phyloP scores from a whole-genome alignment of 37 sponge, comb jelly and placozoan genomes.

The Ephydatia muelleri region DNA sequence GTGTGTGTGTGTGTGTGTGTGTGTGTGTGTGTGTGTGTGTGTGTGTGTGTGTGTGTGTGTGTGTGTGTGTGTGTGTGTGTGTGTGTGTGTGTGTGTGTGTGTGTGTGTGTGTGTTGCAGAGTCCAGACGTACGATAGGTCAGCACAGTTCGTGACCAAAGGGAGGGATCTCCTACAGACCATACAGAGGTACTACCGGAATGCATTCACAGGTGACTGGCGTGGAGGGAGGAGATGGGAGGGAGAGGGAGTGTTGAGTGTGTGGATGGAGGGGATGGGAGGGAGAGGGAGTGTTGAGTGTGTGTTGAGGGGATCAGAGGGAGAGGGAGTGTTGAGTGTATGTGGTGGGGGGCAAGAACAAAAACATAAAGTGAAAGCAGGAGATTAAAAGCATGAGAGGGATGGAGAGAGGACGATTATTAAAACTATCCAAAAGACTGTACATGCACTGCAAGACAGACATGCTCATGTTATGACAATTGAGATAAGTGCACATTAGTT shows the following conservation, averaged over 20 bases:
- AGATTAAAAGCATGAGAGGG: no score
- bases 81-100: background rate
- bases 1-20: conserved; percentile 8
- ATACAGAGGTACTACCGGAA: conserved; percentile 94
- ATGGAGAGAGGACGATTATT: no score
- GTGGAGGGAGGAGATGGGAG: background rate
- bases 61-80: conserved; percentile 13
- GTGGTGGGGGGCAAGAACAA: no score
- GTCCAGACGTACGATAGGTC: conserved; percentile 89
- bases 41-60: conserved; percentile 34
- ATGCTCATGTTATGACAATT: no score
- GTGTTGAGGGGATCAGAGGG: background rate
- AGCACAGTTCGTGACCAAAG: conserved; percentile 84
- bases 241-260: background rate
- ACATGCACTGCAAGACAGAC: no score
- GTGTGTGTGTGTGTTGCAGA: conserved; percentile 22
- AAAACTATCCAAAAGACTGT: no score
- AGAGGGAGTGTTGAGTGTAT: no score
- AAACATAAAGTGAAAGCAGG: no score
- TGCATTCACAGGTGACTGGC: conserved; percentile 81
- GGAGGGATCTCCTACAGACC: conserved; percentile 89
- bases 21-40: conserved; percentile 27
- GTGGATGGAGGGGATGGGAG: no score
- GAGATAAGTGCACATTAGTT: no score
- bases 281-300: background rate